Base-by-base conservation (phyloP, 1,140 invertebrate genomes). In the Acromyrmex echinatior region DNA sequence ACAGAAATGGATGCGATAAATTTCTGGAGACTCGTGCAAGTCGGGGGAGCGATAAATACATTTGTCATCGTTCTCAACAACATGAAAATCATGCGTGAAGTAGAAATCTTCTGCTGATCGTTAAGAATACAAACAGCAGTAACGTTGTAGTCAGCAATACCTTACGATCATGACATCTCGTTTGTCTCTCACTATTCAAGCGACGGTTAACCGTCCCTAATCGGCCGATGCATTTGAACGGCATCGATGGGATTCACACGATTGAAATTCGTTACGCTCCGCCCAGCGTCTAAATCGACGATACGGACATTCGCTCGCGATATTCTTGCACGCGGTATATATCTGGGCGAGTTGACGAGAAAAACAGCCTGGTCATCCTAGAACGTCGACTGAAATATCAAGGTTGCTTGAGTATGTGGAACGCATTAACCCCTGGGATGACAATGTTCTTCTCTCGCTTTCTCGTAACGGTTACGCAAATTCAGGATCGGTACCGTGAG, bases 291-390 rank as follows among this genome's bases (percentile, higher is more conserved):
- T 76, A 35, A 76, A 51, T 35, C 53, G 39, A 70, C 49, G 80
- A 21, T 62, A 82, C 45, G 25, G 16, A 10, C 49, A 25, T 74
- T 39, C 25, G 66, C 66, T 82, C 51, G 65, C 49, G 49, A 70
- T 45, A n/a, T 74, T 71, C 79, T 71, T 39, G 49, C 49, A 58
- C 6, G 18, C 79, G 60, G 35, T 5, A 35, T 73, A 73, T 73
- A 73, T 82, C 53, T n/a, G 62, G 53, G 31, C 58, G 6, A 78
- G 60, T 63, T 71, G 76, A 66, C 86, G 88, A 76, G 86, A 82
- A 91, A 90, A 91, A 81, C 63, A 62, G 89, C 90, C 74, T 74
- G 81, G 86, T 91, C 89, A 91, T 90, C 81, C n/a, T 63, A 63
- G 45, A 60, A 49, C 87, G 58, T 84, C 76, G 90, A 25, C 65